Percentiles rank a stretch among this genome's conserved stretches.
Evolutionary conservation across 2,113 vertebrate genomes (phyloP).

Genomic region (Tichodroma muraria): DNA sequence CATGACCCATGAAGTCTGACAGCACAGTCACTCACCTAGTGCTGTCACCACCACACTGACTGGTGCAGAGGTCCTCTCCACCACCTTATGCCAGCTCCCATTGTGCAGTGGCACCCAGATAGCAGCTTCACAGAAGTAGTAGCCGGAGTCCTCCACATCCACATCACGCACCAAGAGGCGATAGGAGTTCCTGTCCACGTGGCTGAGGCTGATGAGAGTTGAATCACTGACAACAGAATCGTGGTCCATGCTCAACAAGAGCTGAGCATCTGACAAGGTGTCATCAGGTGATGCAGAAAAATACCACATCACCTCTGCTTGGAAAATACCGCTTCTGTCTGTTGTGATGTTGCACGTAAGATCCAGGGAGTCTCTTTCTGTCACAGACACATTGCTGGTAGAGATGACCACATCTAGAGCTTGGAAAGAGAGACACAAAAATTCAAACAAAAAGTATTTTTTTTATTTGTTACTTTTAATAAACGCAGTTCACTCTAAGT

Average conservation of each 20-base stretch:
- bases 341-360: conserved; percentile 73
- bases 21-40: conserved; percentile 61
- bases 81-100: conserved; percentile 74
- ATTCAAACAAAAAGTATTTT: background rate
- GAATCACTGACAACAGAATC: conserved; percentile 67
- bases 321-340: conserved; percentile 63
- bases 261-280: conserved; percentile 32
- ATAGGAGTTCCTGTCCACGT: conserved; percentile 61
- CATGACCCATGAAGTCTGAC: background rate
- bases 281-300: conserved; percentile 50
- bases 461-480: background rate
- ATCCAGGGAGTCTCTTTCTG: conserved; percentile 66
- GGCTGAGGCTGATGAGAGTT: conserved; percentile 63
- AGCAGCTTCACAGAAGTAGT: conserved; percentile 74
- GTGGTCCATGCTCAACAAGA: conserved; percentile 64
- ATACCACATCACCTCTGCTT: conserved; percentile 69
- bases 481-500: background rate
- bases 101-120: conserved; percentile 72
- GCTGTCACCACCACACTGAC: conserved; percentile 61
- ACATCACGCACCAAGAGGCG: conserved; percentile 69
- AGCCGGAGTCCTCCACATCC: conserved; percentile 65
- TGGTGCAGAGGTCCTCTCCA: conserved; percentile 62
- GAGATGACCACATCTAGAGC: conserved; percentile 65
- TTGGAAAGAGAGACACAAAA: conserved; percentile 50
- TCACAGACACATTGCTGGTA: conserved; percentile 60